Percentiles rank a stretch among this genome's conserved stretches.
phyloP scores from a whole-genome alignment of 2,797 vertebrate species.

The Phalloptychus januarius region DNA sequence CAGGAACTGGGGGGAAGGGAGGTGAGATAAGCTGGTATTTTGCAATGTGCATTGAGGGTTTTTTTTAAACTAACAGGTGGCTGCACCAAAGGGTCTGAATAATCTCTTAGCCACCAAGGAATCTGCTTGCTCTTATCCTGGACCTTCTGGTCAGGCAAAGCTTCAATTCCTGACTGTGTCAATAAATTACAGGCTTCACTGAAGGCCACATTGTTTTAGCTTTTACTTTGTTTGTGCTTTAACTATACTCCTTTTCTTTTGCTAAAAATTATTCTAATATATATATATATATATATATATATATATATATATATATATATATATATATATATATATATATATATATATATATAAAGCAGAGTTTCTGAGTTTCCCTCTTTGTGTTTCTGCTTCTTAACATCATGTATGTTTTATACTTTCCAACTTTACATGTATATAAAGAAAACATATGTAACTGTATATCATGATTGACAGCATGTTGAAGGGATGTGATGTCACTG shows the following conservation, averaged over 20 bases:
- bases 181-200: not conserved
- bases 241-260: not conserved
- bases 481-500: conserved; percentile 59
- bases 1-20: conserved; percentile 17
- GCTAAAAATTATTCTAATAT: not conserved
- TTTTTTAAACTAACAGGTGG: conserved; percentile 55
- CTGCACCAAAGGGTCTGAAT: conserved; percentile 33
- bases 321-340: not conserved
- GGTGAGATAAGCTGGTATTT: conserved; percentile 16
- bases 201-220: not conserved
- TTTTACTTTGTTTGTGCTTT: not conserved
- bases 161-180: not conserved
- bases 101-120: not conserved
- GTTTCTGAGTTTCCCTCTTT: no score
- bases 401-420: no score
- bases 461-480: conserved; percentile 4
- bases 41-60: not conserved
- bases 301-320: no score
- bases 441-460: no score
- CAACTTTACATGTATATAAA: no score
- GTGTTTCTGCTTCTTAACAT: no score
- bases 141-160: not conserved
- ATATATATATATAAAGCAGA: no score
- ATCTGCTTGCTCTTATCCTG: not conserved
- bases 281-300: no score